phyloP scores from a whole-genome alignment of 2,113 vertebrate genomes.

The Stigmatopora nigra region DNA sequence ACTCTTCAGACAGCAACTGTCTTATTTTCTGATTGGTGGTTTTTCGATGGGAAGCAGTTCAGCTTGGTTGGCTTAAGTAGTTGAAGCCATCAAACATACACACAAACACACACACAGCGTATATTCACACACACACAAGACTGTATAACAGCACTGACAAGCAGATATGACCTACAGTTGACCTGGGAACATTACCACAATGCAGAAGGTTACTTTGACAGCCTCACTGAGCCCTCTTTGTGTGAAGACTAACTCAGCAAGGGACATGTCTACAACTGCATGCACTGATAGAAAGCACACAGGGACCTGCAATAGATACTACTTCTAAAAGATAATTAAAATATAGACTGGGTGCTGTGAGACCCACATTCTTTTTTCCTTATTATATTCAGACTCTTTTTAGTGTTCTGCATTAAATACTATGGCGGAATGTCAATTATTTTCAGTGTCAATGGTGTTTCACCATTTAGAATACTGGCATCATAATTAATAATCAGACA shows the following conservation, averaged over 20 bases:
- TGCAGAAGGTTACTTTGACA: constrained; percentile 38
- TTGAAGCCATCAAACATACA: neutral
- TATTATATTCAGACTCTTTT: neutral
- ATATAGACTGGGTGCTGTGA: neutral
- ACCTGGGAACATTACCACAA: constrained; percentile 32
- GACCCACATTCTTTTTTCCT: neutral
- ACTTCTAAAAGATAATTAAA: neutral
- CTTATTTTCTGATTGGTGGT: constrained; percentile 26
- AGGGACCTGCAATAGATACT: neutral
- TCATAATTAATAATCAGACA: neutral
- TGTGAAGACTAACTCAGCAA: constrained; percentile 23
- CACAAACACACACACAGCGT: constrained; percentile 7
- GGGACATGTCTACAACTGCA: constrained; percentile 13
- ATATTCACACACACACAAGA: neutral
- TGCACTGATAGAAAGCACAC: constrained; percentile 9
- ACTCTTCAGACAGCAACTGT: constrained; percentile 49
- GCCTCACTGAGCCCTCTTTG: constrained; percentile 23
- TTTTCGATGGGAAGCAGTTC: constrained; percentile 29
- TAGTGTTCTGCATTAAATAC: neutral
- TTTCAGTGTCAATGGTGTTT: neutral
- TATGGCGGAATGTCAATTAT: neutral
- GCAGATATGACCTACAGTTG: constrained; percentile 39
- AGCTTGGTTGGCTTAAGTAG: constrained; percentile 17
- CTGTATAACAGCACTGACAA: constrained; percentile 38
- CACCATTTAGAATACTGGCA: neutral